phyloP scores from a whole-genome alignment of 2,888 invertebrate genomes.

The Tribolium freemani region DNA sequence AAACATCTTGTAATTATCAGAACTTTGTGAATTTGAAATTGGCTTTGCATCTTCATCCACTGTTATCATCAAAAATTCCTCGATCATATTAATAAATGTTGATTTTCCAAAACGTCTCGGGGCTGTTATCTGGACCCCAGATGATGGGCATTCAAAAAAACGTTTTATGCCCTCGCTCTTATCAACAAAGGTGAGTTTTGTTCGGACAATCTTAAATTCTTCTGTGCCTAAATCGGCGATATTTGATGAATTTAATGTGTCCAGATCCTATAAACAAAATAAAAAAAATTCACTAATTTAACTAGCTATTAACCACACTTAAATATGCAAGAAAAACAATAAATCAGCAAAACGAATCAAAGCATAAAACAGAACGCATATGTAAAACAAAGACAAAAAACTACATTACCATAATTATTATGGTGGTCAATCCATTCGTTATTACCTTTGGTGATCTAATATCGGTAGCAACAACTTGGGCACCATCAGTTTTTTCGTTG shows the following conservation, averaged over 20 bases:
- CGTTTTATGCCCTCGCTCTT: constrained; percentile 23
- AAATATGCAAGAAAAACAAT: constrained; percentile 29
- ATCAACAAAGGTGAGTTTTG: constrained; percentile 31
- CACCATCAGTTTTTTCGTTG: constrained; percentile 25
- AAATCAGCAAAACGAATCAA: constrained; percentile 27
- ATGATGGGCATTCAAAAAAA: constrained; percentile 25
- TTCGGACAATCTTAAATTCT: constrained; percentile 29
- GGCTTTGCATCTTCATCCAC: constrained; percentile 37
- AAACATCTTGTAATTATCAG: constrained; percentile 32
- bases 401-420: constrained; percentile 27
- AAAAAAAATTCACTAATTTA: constrained; percentile 16
- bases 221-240: constrained; percentile 22
- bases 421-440: constrained; percentile 26
- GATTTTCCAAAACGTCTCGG: constrained; percentile 42
- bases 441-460: constrained; percentile 22
- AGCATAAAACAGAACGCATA: constrained; percentile 29
- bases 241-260: constrained; percentile 15
- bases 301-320: constrained; percentile 31
- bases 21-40: constrained; percentile 26
- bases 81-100: constrained; percentile 34
- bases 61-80: constrained; percentile 32
- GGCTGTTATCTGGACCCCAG: constrained; percentile 30
- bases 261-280: constrained; percentile 30
- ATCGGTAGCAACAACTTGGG: constrained; percentile 27
- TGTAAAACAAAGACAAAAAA: constrained; percentile 32